phyloP scores from a whole-genome alignment of 2,797 vertebrate genomes.

The Peromyscus nudipes region DNA sequence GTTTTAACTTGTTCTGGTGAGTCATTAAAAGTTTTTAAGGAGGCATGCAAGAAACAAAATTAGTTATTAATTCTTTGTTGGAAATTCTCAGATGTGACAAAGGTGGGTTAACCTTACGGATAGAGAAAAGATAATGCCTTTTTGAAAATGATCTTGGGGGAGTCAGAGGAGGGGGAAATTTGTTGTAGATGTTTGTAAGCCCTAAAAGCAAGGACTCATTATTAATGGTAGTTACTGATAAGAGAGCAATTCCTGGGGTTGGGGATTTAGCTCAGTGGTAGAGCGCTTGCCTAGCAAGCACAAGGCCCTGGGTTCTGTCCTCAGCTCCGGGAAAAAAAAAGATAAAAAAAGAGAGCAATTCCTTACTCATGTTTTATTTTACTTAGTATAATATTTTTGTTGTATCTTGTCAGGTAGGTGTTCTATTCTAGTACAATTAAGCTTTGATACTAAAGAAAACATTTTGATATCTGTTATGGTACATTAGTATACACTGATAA shows the following conservation, averaged over 20 bases:
- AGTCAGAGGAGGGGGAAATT: not conserved
- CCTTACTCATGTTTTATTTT: not conserved
- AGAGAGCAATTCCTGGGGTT: not conserved
- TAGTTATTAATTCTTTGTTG: not conserved
- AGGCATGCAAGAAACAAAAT: not conserved
- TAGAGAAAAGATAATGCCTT: not conserved
- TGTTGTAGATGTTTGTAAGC: not conserved
- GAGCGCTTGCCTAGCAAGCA: too few relatives aligned
- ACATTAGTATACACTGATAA: not conserved
- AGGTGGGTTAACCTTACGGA: not conserved
- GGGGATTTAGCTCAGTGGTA: too few relatives aligned
- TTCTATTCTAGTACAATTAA: slow-evolving; percentile 10
- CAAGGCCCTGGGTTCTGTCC: too few relatives aligned
- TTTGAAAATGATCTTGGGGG: not conserved
- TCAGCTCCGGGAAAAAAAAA: too few relatives aligned
- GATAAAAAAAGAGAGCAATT: not conserved
- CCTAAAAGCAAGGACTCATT: not conserved
- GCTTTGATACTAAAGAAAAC: slow-evolving; percentile 43
- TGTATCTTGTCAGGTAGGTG: not conserved
- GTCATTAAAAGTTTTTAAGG: not conserved
- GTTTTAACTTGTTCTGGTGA: not conserved
- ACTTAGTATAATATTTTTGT: not conserved
- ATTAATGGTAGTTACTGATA: not conserved
- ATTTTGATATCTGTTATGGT: not conserved
- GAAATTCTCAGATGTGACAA: not conserved